These are phyloP conservation scores for Chiridota heheva DNA, from an alignment of 35 echinoderm and acorn worm species.

Conservation along the genomic window DNA sequence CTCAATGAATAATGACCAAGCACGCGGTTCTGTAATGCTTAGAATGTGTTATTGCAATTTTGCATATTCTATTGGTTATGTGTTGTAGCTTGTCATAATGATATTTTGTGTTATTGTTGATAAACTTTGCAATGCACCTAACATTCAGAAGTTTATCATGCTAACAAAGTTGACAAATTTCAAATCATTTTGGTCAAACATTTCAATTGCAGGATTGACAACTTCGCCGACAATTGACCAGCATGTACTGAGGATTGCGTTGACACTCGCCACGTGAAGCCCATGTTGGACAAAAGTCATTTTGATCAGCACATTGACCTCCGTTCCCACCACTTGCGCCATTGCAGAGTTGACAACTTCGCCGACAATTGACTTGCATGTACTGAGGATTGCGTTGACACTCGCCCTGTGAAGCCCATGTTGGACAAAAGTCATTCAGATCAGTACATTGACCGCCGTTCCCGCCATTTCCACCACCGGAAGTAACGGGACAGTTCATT, in stretches of 20 bases:
- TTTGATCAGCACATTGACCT: background rate
- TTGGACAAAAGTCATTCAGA: conserved; percentile 22
- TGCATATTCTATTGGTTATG: no score
- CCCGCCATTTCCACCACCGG: background rate
- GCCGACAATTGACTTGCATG: conserved; percentile 40
- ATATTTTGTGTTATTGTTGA: no score
- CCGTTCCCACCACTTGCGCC: background rate
- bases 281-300: background rate
- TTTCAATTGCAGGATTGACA: no score
- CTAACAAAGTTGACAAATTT: no score
- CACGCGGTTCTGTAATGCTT: no score
- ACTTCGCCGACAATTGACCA: background rate
- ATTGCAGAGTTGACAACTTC: conserved; percentile 31
- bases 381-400: conserved; percentile 36
- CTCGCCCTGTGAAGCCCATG: conserved; percentile 42
- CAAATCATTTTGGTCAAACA: no score
- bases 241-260: background rate
- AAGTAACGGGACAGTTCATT: background rate
- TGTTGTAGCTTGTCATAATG: no score
- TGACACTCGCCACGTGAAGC: background rate
- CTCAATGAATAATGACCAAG: no score
- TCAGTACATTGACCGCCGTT: conserved; percentile 17
- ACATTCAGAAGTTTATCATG: no score
- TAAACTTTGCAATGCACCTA: no score
- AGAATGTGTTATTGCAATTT: no score